Evolutionary conservation across 1,140 invertebrate genomes (phyloP), one percentile per base, ranked within the genome.

Genomic region (Euborellia annulipes): DNA sequence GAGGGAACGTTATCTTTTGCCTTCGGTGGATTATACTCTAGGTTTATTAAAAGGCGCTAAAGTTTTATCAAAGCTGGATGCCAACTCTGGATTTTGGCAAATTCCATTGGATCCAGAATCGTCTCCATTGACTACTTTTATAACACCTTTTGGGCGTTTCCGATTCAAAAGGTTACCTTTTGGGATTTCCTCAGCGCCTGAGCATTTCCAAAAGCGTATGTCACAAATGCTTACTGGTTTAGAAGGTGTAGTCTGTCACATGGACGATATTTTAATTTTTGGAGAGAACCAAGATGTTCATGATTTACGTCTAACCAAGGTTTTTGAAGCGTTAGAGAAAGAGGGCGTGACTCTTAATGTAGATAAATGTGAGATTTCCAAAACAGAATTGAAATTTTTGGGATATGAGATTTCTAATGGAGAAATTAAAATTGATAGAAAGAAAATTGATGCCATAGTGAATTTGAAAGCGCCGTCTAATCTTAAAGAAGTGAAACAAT

Each of bases 71-170:
- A 56, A 53, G 27, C 39, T 56, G n/a, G 54, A 54, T 37, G 32
- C 47, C 8, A 49, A 50, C 37, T 23, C 41, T 22, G 54, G 53
- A 13, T 56, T 47, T 40, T 54, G 37, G 30, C 50, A 55, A 37
- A 37, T 55, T 14, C 34, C 41, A 38, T 37, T 54, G 16, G 36
- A 43, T 23, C 17, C 53, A 23, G 47, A 53, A 23, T 40, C 32
- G 13, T 40, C 22, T 23, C 39, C 32, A 13, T 38, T 54, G 14
- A 54, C 53, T 7, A 55, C 53, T 3, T 54, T 54, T 48, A 46
- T 36, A 22, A 55, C 49, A 11, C 54, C 54, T 3, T 57, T 54
- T 22, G 53, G 53, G 13, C 34, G 51, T 14, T 55, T 27, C 37
- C 13, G 36, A 34, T 53, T 43, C 42, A 34, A 21, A 13, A 41